phyloP scores from a whole-genome alignment of 2,113 vertebrate genomes.

The Embiotoca jacksoni region DNA sequence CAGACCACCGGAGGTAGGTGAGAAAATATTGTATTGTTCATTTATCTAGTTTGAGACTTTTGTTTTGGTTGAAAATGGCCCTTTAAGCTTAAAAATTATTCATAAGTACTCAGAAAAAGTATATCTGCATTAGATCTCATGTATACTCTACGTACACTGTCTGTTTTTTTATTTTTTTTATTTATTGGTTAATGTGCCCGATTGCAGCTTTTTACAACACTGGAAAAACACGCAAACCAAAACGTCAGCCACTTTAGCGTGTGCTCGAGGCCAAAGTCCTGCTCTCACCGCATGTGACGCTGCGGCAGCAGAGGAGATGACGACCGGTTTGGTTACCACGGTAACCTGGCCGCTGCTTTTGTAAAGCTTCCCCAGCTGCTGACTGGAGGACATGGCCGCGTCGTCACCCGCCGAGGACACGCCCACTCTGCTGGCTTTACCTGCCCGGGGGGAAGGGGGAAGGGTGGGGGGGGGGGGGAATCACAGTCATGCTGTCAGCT shows the following conservation, averaged over 20 bases:
- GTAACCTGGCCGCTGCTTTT: conserved; percentile 88
- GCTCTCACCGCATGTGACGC: conserved; percentile 88
- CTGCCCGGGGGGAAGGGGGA: conserved; percentile 14
- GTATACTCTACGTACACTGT: too few relatives aligned
- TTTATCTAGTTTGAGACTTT: too few relatives aligned
- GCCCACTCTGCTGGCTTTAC: conserved; percentile 71
- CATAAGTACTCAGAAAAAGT: too few relatives aligned
- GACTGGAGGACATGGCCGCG: conserved; percentile 86
- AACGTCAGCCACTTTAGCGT: not conserved
- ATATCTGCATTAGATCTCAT: too few relatives aligned
- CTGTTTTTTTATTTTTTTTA: too few relatives aligned
- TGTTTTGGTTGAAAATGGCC: too few relatives aligned
- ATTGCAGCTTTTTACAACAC: not conserved
- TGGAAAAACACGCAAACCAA: not conserved
- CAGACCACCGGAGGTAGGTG: not conserved
- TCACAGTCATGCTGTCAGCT: not conserved
- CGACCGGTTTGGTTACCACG: conserved; percentile 87
- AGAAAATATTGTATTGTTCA: too few relatives aligned
- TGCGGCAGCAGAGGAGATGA: conserved; percentile 82
- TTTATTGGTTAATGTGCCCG: not conserved
- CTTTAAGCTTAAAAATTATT: not conserved
- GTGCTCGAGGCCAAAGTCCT: not conserved
- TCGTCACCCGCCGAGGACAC: conserved; percentile 66
- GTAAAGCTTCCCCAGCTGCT: conserved; percentile 84
- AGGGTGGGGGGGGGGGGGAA: not conserved